Evolutionary conservation across 2,113 vertebrate species (phyloP), one percentile per base, ranked within the genome.

Genomic region (Camarhynchus parvulus): DNA sequence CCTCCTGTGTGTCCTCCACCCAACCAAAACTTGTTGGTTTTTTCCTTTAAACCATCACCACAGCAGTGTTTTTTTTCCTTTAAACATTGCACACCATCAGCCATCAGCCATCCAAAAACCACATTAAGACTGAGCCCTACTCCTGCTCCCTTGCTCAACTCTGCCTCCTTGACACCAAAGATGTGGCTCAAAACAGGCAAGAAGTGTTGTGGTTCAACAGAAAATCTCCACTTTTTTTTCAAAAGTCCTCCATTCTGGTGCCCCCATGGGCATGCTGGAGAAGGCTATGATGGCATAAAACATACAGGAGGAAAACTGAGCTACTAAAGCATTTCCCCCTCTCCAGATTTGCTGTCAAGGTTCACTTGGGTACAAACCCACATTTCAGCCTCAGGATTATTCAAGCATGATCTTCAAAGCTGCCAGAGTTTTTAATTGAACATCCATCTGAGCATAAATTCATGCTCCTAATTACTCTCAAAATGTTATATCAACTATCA

Each of bases 381-480:
- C 72, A 88, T 69, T 85, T 89, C 67, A 95, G 44, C 58, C 70
- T 79, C 87, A 37, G 44, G 70, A 90, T 79, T 89, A 89, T 58
- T 91, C 79, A 90, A 85, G 91, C 67, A 10, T 87, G 84, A 95
- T 96, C 63, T 74, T 95, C 87, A 77, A 88, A 87, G 81, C 91
- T 94, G 91, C 78, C 90, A 69, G 70, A 79, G 56, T 79, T 92
- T 95, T 88, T 96, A 91, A 95, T 92, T 94, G 94, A 96, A 86
- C 94, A 85, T 83, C 64, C 90, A 96, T 90, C 80, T 92, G 87
- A 95, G 91, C 91, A 94, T 87, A 89, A 90, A 94, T 70, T 64
- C 21, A 59, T 75, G 77, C n/a, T 58, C 61, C 73, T 86, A 87
- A 89, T 93, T 89, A 87, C 85, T 77, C 81, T 91, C 67, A 88